These are phyloP conservation scores for Pemphigus obesinymphae DNA, from an alignment of 1,140 invertebrate genomes.

Conservation along the genomic window DNA sequence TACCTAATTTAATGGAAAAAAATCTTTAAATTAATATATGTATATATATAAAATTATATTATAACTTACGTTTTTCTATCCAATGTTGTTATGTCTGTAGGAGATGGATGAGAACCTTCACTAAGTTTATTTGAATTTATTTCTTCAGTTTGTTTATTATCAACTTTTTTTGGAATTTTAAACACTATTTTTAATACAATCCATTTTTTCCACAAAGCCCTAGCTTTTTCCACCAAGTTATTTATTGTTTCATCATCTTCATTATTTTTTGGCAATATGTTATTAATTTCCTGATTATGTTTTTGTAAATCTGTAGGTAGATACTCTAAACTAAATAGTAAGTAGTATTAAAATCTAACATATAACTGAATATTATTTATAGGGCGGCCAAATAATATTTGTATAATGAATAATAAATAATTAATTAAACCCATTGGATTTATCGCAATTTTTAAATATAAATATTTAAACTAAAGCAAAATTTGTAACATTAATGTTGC, in stretches of 20 bases:
- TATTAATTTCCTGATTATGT: background rate
- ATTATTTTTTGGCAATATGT: background rate
- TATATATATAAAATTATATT: background rate
- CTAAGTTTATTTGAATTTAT: background rate
- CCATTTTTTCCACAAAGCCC: constrained; percentile 32
- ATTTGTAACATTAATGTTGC: too few relatives aligned
- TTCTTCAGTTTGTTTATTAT: background rate
- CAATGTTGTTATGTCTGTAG: background rate
- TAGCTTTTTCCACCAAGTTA: constrained; percentile 1
- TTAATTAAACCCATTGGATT: too few relatives aligned
- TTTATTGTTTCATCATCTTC: background rate
- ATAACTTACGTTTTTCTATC: constrained; percentile 1
- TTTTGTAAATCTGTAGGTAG: background rate
- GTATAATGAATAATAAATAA: too few relatives aligned
- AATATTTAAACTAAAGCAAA: too few relatives aligned
- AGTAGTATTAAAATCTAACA: background rate
- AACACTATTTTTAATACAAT: constrained; percentile 26
- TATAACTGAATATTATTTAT: too few relatives aligned
- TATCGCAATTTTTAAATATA: too few relatives aligned
- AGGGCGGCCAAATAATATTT: too few relatives aligned
- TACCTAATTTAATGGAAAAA: background rate
- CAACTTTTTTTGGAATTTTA: constrained; percentile 33
- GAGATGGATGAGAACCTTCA: background rate
- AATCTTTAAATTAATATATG: background rate
- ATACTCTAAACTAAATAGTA: constrained; percentile 35